Evolutionary conservation across 2,113 vertebrate genomes (phyloP).

Genomic region (Nerophis lumbriciformis): DNA sequence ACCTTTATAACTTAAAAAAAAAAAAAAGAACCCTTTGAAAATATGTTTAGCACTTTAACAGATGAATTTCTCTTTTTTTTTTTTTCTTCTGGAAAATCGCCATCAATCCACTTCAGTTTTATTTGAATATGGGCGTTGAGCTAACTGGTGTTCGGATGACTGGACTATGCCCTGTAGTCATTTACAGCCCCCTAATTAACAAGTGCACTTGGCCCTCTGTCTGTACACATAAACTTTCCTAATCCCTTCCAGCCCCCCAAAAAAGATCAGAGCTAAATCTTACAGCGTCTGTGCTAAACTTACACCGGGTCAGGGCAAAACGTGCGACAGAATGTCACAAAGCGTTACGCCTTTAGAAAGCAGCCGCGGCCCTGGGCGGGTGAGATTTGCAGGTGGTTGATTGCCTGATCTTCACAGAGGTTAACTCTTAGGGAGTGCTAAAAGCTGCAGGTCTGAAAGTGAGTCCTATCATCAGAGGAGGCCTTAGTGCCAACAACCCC

Average conservation of each 20-base stretch:
- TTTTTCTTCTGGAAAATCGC: too few relatives aligned
- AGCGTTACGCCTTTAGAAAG: conserved; percentile 63
- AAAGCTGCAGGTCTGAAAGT: conserved; percentile 77
- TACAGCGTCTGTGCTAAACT: conserved; percentile 32
- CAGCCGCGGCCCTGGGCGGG: conserved; percentile 68
- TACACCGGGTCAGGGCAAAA: conserved; percentile 64
- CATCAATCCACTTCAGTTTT: background rate
- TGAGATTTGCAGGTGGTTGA: conserved; percentile 82
- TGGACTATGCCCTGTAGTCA: conserved; percentile 1
- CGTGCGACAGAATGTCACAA: conserved; percentile 74
- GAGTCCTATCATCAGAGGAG: conserved; percentile 82
- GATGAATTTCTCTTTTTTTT: background rate
- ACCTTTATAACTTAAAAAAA: too few relatives aligned
- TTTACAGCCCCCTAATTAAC: conserved; percentile 19
- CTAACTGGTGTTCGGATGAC: conserved; percentile 1
- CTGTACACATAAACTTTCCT: conserved; percentile 33
- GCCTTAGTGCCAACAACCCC: conserved; percentile 78
- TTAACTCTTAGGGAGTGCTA: conserved; percentile 80
- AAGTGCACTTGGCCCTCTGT: conserved; percentile 25
- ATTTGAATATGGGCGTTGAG: background rate
- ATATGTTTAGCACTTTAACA: too few relatives aligned
- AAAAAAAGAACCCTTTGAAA: background rate
- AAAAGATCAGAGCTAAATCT: conserved; percentile 34
- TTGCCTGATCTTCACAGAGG: conserved; percentile 78
- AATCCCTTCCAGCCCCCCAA: conserved; percentile 16